These are phyloP conservation scores for Thera obeliscata DNA, from an alignment of 2,888 invertebrate species.

Conservation along the genomic window DNA sequence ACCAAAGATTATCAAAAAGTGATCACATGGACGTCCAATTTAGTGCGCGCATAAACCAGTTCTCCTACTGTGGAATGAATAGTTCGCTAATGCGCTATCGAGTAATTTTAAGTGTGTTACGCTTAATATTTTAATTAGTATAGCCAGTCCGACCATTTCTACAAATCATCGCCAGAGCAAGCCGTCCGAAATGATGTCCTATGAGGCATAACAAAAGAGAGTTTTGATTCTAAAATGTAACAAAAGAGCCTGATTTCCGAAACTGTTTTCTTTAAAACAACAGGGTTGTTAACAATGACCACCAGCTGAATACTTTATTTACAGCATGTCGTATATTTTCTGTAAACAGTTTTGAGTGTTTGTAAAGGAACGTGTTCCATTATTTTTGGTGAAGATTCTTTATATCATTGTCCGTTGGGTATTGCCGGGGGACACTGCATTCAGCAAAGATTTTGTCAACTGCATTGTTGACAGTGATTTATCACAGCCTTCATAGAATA, in stretches of 20 bases:
- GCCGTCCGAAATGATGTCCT: constrained; percentile 67
- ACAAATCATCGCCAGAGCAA: constrained; percentile 55
- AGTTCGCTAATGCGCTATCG: constrained; percentile 77
- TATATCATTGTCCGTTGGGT: constrained; percentile 59
- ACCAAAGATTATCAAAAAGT: constrained; percentile 14
- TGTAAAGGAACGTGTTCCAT: constrained; percentile 58
- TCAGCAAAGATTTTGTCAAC: constrained; percentile 64
- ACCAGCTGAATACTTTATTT: constrained; percentile 66
- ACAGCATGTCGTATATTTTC: constrained; percentile 67
- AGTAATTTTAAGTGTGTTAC: constrained; percentile 66
- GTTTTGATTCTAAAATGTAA: constrained; percentile 22
- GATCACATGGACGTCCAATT: constrained; percentile 17
- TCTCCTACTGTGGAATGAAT: constrained; percentile 70
- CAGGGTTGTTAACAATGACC: constrained; percentile 63
- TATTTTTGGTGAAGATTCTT: constrained; percentile 55
- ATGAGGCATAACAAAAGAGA: background rate
- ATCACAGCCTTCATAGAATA: constrained; percentile 59
- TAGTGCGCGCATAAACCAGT: constrained; percentile 26
- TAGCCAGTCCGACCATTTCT: constrained; percentile 64
- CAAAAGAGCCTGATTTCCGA: constrained; percentile 45
- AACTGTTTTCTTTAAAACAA: constrained; percentile 57
- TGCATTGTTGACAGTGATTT: constrained; percentile 73
- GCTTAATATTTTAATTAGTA: constrained; percentile 67
- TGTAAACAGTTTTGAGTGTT: constrained; percentile 54
- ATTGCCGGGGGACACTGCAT: constrained; percentile 47